phyloP scores from a whole-genome alignment of 2,797 vertebrate genomes.

The Eleutherodactylus coqui region DNA sequence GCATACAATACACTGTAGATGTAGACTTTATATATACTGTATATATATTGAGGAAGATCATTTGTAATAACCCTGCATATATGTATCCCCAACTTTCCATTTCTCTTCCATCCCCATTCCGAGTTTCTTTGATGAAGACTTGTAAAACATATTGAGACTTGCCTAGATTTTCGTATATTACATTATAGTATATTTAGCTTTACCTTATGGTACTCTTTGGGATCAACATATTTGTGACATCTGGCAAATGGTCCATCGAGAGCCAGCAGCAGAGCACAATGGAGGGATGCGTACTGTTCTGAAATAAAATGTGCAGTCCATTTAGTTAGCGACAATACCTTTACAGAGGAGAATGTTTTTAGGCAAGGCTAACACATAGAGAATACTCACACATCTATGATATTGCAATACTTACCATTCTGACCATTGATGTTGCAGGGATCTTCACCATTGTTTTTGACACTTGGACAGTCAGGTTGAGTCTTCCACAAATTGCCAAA shows the following conservation, averaged over 20 bases:
- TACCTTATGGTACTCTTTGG: conserved; percentile 80
- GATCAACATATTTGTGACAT: conserved; percentile 82
- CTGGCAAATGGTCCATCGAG: conserved; percentile 76
- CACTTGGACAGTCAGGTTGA: conserved; percentile 37
- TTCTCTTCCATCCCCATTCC: no score
- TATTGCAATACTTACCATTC: conserved; percentile 67
- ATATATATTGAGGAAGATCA: no score
- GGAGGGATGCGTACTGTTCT: conserved; percentile 85
- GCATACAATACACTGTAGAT: background rate
- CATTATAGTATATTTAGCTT: background rate
- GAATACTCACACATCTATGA: background rate
- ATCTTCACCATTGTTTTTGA: conserved; percentile 51
- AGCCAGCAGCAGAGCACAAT: conserved; percentile 82
- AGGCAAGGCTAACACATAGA: background rate
- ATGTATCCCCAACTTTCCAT: no score
- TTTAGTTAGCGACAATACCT: background rate
- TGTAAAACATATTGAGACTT: background rate
- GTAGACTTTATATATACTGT: no score
- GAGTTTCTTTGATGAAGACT: no score
- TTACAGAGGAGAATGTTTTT: background rate
- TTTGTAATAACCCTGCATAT: no score
- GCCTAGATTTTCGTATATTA: background rate
- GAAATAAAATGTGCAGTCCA: conserved; percentile 7
- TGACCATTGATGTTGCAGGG: conserved; percentile 64
- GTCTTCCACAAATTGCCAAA: conserved; percentile 59